Evolutionary conservation across 92 coral and sea anemone genomes (phyloP).

Genomic region (Hydrozoanthus gracilis): DNA sequence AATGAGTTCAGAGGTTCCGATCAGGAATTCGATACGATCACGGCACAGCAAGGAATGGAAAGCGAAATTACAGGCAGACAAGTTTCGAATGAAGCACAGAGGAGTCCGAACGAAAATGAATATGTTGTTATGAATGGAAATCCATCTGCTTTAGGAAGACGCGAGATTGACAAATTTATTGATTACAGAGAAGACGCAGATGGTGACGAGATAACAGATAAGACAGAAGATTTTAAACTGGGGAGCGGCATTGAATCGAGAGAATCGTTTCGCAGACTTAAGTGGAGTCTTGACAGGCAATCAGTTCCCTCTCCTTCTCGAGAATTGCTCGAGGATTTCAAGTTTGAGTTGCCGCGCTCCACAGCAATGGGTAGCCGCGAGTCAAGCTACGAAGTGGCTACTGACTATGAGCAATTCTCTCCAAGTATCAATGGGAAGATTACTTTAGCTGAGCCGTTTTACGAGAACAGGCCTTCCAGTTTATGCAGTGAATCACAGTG

Average conservation of each 20-base stretch:
- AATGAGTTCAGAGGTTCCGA: neutral
- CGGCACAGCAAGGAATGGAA: slow-evolving; percentile 40
- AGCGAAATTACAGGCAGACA: slow-evolving; percentile 7
- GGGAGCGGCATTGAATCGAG: slow-evolving; percentile 29
- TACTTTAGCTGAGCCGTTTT: slow-evolving; percentile 49
- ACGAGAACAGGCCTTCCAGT: slow-evolving; percentile 60
- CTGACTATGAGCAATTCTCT: slow-evolving; percentile 37
- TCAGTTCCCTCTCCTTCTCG: slow-evolving; percentile 8
- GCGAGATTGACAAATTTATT: slow-evolving; percentile 17
- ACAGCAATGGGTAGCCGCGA: slow-evolving; percentile 28
- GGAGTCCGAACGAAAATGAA: slow-evolving; percentile 19
- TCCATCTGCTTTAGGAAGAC: slow-evolving; percentile 5
- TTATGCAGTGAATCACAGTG: slow-evolving; percentile 27
- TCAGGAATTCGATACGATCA: slow-evolving; percentile 16
- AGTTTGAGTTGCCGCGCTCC: slow-evolving; percentile 22
- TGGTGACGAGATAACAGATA: slow-evolving; percentile 40
- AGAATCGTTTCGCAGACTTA: slow-evolving; percentile 2
- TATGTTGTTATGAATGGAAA: slow-evolving; percentile 42
- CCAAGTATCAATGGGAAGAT: slow-evolving; percentile 30
- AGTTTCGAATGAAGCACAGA: slow-evolving; percentile 32
- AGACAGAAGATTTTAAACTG: neutral
- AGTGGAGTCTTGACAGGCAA: slow-evolving; percentile 35
- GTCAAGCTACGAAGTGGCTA: slow-evolving; percentile 18
- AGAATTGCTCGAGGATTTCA: slow-evolving; percentile 43
- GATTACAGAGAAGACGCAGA: slow-evolving; percentile 41